These are phyloP conservation scores for Macrobrachium nipponense DNA, from an alignment of 1,140 invertebrate genomes.

Conservation along the genomic window DNA sequence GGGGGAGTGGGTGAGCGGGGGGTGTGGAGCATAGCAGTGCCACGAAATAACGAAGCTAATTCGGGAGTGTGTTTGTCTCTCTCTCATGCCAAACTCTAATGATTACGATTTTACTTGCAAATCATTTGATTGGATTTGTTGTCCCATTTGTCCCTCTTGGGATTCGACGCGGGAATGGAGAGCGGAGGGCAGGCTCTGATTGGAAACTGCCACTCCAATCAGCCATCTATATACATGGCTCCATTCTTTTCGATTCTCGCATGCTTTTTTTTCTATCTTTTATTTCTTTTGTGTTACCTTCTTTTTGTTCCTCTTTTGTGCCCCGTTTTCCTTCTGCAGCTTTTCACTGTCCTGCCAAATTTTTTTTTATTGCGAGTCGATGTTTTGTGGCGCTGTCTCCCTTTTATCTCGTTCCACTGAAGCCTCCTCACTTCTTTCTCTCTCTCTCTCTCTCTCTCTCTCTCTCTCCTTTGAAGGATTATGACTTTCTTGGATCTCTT, in stretches of 20 bases:
- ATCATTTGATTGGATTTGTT: constrained; percentile 47
- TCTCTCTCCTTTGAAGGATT: too few species aligned
- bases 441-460: too few species aligned
- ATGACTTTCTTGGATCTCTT: too few species aligned
- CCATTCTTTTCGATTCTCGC: background rate
- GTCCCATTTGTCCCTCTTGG: constrained; percentile 12
- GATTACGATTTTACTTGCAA: constrained; percentile 49
- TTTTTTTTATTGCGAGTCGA: too few species aligned
- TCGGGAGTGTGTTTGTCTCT: constrained; percentile 1
- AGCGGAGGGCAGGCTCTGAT: constrained; percentile 9
- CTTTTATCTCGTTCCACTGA: too few species aligned
- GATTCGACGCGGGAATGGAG: constrained; percentile 25
- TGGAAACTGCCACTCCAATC: constrained; percentile 31
- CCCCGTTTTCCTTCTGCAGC: too few species aligned
- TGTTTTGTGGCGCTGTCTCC: too few species aligned
- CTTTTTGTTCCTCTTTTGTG: too few species aligned
- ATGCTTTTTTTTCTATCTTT: background rate
- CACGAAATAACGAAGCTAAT: constrained; percentile 15
- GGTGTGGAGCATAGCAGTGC: background rate
- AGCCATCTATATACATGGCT: constrained; percentile 1
- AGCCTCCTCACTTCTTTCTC: too few species aligned
- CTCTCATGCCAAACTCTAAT: constrained; percentile 35
- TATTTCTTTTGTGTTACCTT: background rate
- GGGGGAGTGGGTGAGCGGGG: background rate
- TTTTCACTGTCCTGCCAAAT: too few species aligned